These are phyloP conservation scores for Calvadosia cruxmelitensis DNA, from an alignment of 30 jellyfish, hydroid and myxozoan species.

Conservation along the genomic window DNA sequence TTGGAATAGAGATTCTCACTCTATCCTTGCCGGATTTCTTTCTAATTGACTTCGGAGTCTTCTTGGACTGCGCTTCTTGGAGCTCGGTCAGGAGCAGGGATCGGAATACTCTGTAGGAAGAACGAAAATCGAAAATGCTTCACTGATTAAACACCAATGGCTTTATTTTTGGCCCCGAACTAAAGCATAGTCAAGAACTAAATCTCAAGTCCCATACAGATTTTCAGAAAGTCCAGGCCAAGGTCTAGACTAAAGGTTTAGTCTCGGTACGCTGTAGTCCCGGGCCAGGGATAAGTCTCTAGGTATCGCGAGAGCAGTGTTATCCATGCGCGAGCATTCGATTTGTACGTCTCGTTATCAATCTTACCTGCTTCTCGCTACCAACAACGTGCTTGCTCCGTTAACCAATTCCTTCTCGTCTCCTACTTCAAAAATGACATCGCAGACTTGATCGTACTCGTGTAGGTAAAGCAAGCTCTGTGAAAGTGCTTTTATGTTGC, in stretches of 20 bases:
- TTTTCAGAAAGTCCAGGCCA: too few species aligned
- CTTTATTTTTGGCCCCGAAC: too few species aligned
- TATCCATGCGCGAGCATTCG: too few species aligned
- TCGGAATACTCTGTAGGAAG: neutral
- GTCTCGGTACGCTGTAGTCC: neutral
- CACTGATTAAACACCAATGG: too few species aligned
- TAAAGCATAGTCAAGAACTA: too few species aligned
- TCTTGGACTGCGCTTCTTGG: neutral
- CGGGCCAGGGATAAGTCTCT: neutral
- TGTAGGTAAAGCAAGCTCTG: constrained; percentile 3
- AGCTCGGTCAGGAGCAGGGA: neutral
- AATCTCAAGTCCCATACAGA: too few species aligned
- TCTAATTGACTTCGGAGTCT: constrained; percentile 5
- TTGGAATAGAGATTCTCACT: constrained; percentile 2
- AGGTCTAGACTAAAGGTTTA: too few species aligned
- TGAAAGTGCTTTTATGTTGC: neutral
- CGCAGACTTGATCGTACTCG: constrained; percentile 21
- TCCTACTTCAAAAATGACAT: constrained; percentile 26
- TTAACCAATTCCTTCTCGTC: constrained; percentile 32
- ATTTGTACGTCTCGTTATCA: too few species aligned
- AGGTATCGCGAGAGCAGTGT: too few species aligned
- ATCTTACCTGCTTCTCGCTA: constrained; percentile 51
- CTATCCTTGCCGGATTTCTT: neutral
- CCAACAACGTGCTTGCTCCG: constrained; percentile 32
- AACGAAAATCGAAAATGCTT: neutral